Conservation (phyloP, 1,140 invertebrate species). For the Aphidius gifuensis region DNA sequence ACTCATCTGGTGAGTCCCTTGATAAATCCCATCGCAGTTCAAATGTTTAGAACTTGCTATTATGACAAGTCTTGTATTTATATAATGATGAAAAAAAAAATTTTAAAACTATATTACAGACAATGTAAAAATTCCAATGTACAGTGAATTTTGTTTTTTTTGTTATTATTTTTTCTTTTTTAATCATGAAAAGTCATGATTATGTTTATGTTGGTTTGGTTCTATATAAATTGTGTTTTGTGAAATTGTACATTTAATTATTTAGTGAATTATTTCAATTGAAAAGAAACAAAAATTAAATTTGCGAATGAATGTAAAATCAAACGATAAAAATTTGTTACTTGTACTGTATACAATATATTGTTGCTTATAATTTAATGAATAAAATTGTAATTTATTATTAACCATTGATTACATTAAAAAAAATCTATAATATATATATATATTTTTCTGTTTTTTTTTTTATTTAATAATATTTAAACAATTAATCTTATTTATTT, state of each 20-base stretch:
- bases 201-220: constrained; percentile 18
- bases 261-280: no score
- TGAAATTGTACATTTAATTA: no score
- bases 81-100: constrained; percentile 11
- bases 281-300: background rate
- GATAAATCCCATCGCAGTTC: constrained; percentile 49
- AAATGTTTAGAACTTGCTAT: constrained; percentile 39
- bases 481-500: background rate
- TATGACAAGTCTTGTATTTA: constrained; percentile 31
- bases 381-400: constrained; percentile 50
- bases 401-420: constrained; percentile 17
- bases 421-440: constrained; percentile 36
- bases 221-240: background rate
- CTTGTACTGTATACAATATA: constrained; percentile 33
- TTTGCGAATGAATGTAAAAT: no score
- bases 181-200: background rate
- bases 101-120: constrained; percentile 14
- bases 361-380: constrained; percentile 46
- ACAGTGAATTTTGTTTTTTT: constrained; percentile 16
- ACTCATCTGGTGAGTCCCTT: constrained; percentile 52
- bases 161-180: constrained; percentile 3
- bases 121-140: constrained; percentile 21
- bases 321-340: constrained; percentile 24
- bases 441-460: constrained; percentile 18
- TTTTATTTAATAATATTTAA: background rate